phyloP scores from a whole-genome alignment of 2,113 vertebrate species.

The Egretta garzetta region DNA sequence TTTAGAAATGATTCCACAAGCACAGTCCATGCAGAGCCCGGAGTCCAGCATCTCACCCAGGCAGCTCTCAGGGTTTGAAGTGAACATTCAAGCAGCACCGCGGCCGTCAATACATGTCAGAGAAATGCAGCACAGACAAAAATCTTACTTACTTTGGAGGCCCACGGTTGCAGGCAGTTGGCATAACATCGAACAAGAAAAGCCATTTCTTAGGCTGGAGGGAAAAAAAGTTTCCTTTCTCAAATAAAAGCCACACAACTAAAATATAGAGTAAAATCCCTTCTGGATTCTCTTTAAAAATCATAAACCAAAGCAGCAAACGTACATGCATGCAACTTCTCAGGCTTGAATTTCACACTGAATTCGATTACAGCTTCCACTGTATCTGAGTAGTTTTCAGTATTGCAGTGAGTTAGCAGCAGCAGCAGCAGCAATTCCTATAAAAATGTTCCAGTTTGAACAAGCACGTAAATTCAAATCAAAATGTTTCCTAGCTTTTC shows the following conservation, averaged over 20 bases:
- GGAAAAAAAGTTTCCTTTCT: slow-evolving; percentile 83
- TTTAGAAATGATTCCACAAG: neutral
- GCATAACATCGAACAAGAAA: slow-evolving; percentile 99
- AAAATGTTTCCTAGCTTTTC: slow-evolving; percentile 65
- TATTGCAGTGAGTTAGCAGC: slow-evolving; percentile 65
- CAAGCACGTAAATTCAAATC: slow-evolving; percentile 66
- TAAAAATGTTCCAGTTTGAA: slow-evolving; percentile 67
- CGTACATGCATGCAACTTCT: slow-evolving; percentile 60
- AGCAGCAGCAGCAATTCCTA: slow-evolving; percentile 69
- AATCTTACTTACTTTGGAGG: slow-evolving; percentile 97
- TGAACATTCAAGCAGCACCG: slow-evolving; percentile 34
- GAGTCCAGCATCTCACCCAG: neutral
- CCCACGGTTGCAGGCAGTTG: slow-evolving; percentile 99
- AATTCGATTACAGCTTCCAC: slow-evolving; percentile 51
- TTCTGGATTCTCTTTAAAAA: slow-evolving; percentile 72
- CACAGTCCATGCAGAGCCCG: neutral
- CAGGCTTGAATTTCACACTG: slow-evolving; percentile 69
- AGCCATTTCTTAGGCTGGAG: slow-evolving; percentile 88
- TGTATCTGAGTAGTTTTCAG: slow-evolving; percentile 61
- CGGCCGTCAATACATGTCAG: neutral
- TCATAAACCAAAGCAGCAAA: slow-evolving; percentile 61
- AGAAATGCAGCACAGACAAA: slow-evolving; percentile 52
- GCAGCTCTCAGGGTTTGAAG: neutral
- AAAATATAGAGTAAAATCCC: slow-evolving; percentile 60
- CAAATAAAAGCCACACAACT: slow-evolving; percentile 61